Evolutionary conservation across 2,113 vertebrate species (phyloP).

Genomic region (Dermatemys mawii): DNA sequence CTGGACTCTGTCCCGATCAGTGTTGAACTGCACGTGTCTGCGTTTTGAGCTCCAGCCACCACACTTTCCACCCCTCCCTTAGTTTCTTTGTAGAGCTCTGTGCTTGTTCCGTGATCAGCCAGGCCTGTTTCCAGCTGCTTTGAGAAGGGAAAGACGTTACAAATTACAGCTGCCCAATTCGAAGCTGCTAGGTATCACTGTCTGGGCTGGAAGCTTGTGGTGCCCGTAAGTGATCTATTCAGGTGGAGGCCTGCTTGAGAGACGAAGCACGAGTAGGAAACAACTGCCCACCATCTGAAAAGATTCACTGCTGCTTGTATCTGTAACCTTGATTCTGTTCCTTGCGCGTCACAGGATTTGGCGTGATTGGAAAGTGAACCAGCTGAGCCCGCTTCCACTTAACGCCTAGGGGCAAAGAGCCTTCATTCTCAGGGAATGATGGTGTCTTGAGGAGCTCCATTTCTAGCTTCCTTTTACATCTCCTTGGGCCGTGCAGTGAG

Average conservation of each 20-base stretch:
- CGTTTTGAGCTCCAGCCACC: background rate
- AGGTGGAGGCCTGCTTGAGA: conserved; percentile 24
- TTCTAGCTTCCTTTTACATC: conserved; percentile 12
- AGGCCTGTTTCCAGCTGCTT: conserved; percentile 34
- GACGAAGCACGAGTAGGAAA: background rate
- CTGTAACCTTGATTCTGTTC: conserved; percentile 28
- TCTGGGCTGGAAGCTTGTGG: conserved; percentile 39
- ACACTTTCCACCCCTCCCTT: background rate
- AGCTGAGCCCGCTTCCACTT: conserved; percentile 48
- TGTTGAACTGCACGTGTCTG: background rate
- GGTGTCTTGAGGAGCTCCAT: conserved; percentile 23
- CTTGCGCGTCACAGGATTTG: conserved; percentile 24
- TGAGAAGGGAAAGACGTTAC: conserved; percentile 8
- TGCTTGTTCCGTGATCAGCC: background rate
- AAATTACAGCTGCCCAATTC: conserved; percentile 23
- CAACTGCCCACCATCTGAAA: conserved; percentile 42
- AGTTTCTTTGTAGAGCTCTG: background rate
- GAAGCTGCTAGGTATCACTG: conserved; percentile 5
- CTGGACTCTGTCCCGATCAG: background rate
- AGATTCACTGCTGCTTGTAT: conserved; percentile 41
- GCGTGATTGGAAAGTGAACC: conserved; percentile 52
- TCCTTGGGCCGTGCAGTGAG: conserved; percentile 35
- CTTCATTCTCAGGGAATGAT: background rate
- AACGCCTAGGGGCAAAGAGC: background rate
- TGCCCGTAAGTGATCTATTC: conserved; percentile 23